A percentile compares a stretch with the other conserved stretches of the same genome.
These are phyloP conservation scores for Anthophora plumipes DNA, from an alignment of 2,888 invertebrate genomes.

Conservation along the genomic window DNA sequence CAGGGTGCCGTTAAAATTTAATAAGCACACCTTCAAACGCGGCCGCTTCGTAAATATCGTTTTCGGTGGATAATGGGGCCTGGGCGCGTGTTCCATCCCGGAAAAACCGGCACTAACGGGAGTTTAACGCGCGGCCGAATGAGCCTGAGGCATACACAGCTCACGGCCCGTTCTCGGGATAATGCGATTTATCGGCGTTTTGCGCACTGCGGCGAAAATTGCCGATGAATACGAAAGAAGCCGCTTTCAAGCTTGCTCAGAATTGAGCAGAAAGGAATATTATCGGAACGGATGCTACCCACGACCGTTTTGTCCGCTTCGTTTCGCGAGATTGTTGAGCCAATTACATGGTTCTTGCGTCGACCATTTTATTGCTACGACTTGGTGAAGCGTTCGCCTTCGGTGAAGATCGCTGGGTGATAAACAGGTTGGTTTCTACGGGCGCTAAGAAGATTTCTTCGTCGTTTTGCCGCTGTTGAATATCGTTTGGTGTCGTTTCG, in stretches of 20 bases:
- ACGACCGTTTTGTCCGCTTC: constrained; percentile 19
- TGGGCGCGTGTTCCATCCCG: constrained; percentile 13
- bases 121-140: constrained; percentile 72
- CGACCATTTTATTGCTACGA: not conserved
- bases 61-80: constrained; percentile 51
- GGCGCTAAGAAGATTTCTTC: not conserved
- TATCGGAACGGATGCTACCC: not conserved
- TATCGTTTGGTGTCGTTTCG: too few species aligned
- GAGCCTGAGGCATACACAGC: constrained; percentile 52
- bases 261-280: constrained; percentile 29
- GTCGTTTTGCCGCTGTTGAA: too few species aligned
- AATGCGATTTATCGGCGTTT: constrained; percentile 75
- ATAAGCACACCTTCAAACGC: constrained; percentile 53
- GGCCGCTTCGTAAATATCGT: constrained; percentile 52
- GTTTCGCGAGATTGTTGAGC: constrained; percentile 18
- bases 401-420: not conserved
- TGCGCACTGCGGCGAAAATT: constrained; percentile 67
- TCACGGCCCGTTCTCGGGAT: constrained; percentile 52
- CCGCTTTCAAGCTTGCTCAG: not conserved
- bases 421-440: not conserved
- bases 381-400: not conserved
- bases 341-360: constrained; percentile 9
- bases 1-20: constrained; percentile 60
- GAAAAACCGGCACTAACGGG: constrained; percentile 62
- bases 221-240: constrained; percentile 60